Percentiles rank a stretch among this genome's conserved stretches.
Evolutionary conservation across 2,113 vertebrate species (phyloP).

Genomic region (Calidris pygmaea): DNA sequence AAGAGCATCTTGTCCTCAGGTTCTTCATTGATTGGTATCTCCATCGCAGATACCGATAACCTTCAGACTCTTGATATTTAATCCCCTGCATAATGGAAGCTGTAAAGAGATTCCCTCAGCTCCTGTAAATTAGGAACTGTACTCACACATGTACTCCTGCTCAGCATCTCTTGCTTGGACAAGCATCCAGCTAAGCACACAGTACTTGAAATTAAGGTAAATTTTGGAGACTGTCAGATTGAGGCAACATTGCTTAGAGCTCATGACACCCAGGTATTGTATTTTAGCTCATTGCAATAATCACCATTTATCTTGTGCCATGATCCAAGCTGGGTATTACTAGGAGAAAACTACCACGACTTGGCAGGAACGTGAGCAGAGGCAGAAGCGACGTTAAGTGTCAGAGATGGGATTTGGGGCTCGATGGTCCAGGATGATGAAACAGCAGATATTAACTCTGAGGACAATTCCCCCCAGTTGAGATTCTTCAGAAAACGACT

Average conservation of each 20-base stretch:
- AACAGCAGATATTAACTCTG: background rate
- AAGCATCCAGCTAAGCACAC: background rate
- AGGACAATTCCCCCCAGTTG: background rate
- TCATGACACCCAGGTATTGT: accelerated
- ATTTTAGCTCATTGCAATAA: background rate
- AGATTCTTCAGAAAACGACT: background rate
- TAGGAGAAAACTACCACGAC: accelerated
- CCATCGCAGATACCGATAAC: background rate
- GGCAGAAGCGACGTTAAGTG: no score
- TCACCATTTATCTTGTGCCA: no score
- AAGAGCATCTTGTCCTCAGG: background rate
- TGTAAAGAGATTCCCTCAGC: background rate
- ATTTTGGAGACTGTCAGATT: background rate
- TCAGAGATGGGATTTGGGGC: background rate
- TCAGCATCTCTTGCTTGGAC: background rate
- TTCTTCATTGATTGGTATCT: background rate
- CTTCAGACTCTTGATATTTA: background rate
- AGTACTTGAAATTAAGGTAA: background rate
- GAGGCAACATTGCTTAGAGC: background rate
- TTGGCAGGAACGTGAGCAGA: background rate
- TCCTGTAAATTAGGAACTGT: background rate
- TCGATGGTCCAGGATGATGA: no score
- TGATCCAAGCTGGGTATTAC: background rate
- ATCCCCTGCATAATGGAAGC: background rate
- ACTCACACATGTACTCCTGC: background rate